Conservation (phyloP, 2,113 vertebrate genomes). For the Takifugu bimaculatus region DNA sequence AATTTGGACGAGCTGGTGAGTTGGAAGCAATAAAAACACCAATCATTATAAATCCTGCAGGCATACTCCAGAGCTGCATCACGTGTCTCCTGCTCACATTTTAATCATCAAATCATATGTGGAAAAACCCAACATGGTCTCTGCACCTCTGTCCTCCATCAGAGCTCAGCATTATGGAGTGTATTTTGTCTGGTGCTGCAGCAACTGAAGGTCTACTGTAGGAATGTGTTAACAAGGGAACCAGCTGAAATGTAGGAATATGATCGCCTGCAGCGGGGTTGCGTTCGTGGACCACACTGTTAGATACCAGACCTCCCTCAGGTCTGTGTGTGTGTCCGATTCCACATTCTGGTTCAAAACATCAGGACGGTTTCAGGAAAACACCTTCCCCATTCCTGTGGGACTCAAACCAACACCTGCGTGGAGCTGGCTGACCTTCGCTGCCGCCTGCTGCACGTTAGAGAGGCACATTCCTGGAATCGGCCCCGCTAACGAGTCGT, state of each 20-base stretch:
- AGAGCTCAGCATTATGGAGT: constrained; percentile 4
- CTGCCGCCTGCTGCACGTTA: constrained; percentile 7
- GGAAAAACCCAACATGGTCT: not conserved
- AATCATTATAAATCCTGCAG: not conserved
- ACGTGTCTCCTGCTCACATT: not conserved
- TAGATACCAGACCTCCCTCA: not conserved
- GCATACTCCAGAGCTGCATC: not conserved
- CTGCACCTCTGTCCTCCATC: not conserved
- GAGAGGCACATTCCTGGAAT: constrained; percentile 20
- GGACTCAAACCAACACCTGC: constrained; percentile 14
- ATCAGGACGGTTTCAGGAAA: not conserved
- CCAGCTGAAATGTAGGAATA: no score
- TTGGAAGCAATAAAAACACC: constrained; percentile 11
- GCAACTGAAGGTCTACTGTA: not conserved
- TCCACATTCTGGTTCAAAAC: not conserved
- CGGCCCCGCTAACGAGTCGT: constrained; percentile 30
- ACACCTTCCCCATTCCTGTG: constrained; percentile 29
- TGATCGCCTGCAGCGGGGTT: not conserved
- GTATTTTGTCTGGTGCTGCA: constrained; percentile 15
- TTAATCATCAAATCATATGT: not conserved
- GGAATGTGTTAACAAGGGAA: no score
- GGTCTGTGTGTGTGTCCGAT: not conserved
- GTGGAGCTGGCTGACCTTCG: constrained; percentile 39
- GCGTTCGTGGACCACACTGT: no score
- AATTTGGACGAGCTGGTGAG: constrained; percentile 97